Percentiles rank a stretch among this genome's conserved stretches.
Conservation (phyloP, 2,797 vertebrate genomes). For the Alosa sapidissima region DNA sequence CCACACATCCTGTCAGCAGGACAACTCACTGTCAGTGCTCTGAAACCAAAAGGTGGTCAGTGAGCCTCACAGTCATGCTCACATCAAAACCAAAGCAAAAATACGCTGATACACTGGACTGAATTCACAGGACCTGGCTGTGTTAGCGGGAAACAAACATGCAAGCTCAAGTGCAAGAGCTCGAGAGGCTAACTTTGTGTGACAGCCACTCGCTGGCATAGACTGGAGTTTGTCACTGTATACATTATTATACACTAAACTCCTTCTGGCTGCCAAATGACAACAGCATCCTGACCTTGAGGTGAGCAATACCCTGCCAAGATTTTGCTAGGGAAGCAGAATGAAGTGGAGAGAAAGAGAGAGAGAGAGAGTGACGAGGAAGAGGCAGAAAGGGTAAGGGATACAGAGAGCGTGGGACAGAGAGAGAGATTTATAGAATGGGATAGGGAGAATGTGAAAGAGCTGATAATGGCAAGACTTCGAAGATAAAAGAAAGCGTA, state of each 20-base stretch:
- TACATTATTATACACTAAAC: slow-evolving; percentile 26
- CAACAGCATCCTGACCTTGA: slow-evolving; percentile 22
- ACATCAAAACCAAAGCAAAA: not conserved
- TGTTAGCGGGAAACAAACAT: not conserved
- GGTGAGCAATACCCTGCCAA: slow-evolving; percentile 24
- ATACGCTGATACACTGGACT: not conserved
- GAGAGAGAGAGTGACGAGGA: not conserved
- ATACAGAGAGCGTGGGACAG: not conserved
- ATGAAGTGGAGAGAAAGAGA: slow-evolving; percentile 12
- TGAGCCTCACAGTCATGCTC: not conserved
- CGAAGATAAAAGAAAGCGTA: not conserved
- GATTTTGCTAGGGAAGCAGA: slow-evolving; percentile 9
- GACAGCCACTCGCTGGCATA: not conserved
- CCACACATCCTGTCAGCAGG: not conserved
- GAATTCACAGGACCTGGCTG: not conserved
- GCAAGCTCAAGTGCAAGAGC: not conserved
- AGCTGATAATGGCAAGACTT: not conserved
- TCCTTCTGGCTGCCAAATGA: slow-evolving; percentile 23
- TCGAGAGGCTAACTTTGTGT: slow-evolving; percentile 16
- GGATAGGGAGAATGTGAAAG: not conserved
- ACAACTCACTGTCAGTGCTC: not conserved
- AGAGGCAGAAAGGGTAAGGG: not conserved
- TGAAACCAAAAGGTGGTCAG: not conserved
- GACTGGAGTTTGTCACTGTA: slow-evolving; percentile 16
- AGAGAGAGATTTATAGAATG: slow-evolving; percentile 6